Percentiles rank a stretch among this genome's conserved stretches.
phyloP scores from a whole-genome alignment of 2,113 vertebrate species.

The Dolichotis patagonum region DNA sequence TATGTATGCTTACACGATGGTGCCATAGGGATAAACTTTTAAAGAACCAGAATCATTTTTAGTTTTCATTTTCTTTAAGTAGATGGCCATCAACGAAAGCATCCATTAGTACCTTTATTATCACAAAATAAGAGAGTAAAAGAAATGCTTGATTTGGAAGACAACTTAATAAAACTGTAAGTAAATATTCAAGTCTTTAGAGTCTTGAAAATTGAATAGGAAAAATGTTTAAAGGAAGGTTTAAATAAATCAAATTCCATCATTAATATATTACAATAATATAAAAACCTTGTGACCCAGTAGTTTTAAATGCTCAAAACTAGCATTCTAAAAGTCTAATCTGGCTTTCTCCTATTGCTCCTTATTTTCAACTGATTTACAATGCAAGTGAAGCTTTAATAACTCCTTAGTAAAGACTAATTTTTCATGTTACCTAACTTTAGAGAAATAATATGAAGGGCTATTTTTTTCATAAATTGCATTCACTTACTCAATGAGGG shows the following conservation, averaged over 20 bases:
- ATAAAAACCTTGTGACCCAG: slow-evolving; percentile 53
- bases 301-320: slow-evolving; percentile 22
- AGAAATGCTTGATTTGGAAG: slow-evolving; percentile 5
- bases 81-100: slow-evolving; percentile 80
- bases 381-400: slow-evolving; percentile 11
- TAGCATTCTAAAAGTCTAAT: slow-evolving; percentile 40
- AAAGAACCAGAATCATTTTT: slow-evolving; percentile 91
- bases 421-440: slow-evolving; percentile 68
- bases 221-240: slow-evolving; percentile 73
- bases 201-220: slow-evolving; percentile 3
- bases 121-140: slow-evolving; percentile 59
- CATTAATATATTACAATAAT: slow-evolving; percentile 34
- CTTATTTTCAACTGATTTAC: slow-evolving; percentile 57
- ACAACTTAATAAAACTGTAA: slow-evolving; percentile 28
- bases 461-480: slow-evolving; percentile 76
- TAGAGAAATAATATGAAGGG: slow-evolving; percentile 60
- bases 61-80: slow-evolving; percentile 83
- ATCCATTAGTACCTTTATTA: slow-evolving; percentile 84
- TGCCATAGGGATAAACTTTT: slow-evolving; percentile 98
- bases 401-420: slow-evolving; percentile 67
- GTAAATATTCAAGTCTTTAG: slow-evolving; percentile 58
- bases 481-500: slow-evolving; percentile 37
- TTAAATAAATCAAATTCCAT: slow-evolving; percentile 80
- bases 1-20: slow-evolving; percentile 99
- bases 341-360: slow-evolving; percentile 48